A percentile compares a stretch with the other conserved stretches of the same genome.
Evolutionary conservation across 2,797 vertebrate species (phyloP).

Genomic region (Octomys mimax): DNA sequence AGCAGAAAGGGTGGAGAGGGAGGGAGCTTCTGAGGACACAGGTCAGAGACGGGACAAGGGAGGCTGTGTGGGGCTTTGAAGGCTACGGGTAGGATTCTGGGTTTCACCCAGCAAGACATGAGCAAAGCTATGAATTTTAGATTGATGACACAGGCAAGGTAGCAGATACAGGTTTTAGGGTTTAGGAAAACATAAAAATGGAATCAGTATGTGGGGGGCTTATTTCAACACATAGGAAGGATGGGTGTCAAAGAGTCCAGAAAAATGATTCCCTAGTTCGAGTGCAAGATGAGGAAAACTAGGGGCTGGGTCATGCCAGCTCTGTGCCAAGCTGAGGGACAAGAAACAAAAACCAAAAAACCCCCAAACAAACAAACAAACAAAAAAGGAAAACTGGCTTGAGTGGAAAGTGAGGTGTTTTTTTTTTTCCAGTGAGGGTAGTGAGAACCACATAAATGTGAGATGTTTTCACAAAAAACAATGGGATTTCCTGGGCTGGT

Average conservation of each 20-base stretch:
- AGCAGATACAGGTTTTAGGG: neutral
- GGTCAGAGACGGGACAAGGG: neutral
- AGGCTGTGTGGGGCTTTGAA: neutral
- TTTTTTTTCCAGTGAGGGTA: neutral
- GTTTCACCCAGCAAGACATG: conserved; percentile 40
- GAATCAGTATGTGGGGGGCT: neutral
- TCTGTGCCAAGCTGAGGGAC: too few species aligned
- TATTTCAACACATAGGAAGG: neutral
- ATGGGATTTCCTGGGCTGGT: neutral
- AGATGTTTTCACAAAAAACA: conserved; percentile 9
- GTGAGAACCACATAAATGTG: conserved; percentile 2
- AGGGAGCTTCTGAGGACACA: neutral
- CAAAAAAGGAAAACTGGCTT: neutral
- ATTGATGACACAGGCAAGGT: neutral
- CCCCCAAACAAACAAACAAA: too few species aligned
- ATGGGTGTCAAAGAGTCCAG: conserved; percentile 7
- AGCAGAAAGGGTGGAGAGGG: neutral
- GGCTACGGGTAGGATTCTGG: neutral
- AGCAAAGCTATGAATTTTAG: conserved; percentile 40
- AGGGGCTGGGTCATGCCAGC: too few species aligned
- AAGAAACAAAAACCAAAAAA: too few species aligned
- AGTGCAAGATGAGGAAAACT: neutral
- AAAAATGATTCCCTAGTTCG: neutral
- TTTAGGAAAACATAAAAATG: conserved; percentile 30
- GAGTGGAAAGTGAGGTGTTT: neutral